Evolutionary conservation across 2,113 vertebrate species (phyloP), one percentile per base, ranked within the genome.

Genomic region (Coryphaenoides rupestris): DNA sequence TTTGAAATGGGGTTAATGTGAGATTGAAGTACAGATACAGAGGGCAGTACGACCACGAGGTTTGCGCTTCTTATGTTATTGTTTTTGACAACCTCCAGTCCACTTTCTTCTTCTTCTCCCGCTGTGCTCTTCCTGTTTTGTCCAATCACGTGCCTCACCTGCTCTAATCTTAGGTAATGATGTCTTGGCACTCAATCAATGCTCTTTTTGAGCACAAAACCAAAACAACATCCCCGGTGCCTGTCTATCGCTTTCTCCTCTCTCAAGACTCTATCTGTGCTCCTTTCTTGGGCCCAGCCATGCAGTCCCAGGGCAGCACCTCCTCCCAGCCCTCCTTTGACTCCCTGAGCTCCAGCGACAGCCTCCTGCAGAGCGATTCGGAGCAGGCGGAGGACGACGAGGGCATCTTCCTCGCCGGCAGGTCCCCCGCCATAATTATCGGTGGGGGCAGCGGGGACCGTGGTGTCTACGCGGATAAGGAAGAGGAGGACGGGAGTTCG

Each of bases 291-390:
- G 17, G n/a, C 2, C 19, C 75, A 91, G 89, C 57, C 56, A 92
- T 92, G 90, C 89, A 91, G 78, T 87, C 90, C 45, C 82, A 90
- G n/a, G 65, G 86, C 73, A 91, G 84, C 23, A 63, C 88, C 49
- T 92, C 91, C 54, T 90, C 91, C 24, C 86, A 87, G 19, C 86
- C 89, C 55, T 92, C 91, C 26, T 84, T 87, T 0, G 89, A 91
- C 63, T 93, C 90, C 24, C 68, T 89, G 13, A 82, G 82, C 79
- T 91, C 87, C 12, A 79, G 76, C 0, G 89, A 88, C 72, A 89
- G 88, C 73, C 75, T 83, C 76, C 49, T 87, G 59, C 75, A 87
- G 67, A 92, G 90, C 19, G 87, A 91, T 62, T 88, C 76, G 0
- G 90, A 91, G 45, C 86, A 87, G 63, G 74, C 73, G 0, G 86